Evolutionary conservation across 2,113 vertebrate species (phyloP), one percentile per base, ranked within the genome.

Genomic region (Orcinus orca): DNA sequence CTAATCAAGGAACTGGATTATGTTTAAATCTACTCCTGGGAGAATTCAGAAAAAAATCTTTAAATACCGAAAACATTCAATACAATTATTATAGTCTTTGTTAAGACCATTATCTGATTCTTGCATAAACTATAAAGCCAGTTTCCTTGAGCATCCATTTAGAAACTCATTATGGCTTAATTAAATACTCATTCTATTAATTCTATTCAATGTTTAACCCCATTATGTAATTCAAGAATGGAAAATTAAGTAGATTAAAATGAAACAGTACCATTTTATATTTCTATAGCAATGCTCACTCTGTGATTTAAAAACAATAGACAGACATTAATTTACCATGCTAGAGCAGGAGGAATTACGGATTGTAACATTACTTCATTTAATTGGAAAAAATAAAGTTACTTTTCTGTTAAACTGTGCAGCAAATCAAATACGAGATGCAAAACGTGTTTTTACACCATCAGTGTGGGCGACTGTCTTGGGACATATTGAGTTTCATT

Each of bases 161-260:
- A 98, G 98, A 97, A 97, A 95, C 96, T 96, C 96, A 97, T 96
- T 98, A 97, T 85, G 96, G 90, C 93, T 98, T 98, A 98, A 98
- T 98, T 97, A 98, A 98, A 97, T 71, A 98, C 97, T 95, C 97
- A 97, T 97, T 96, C 92, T 97, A 98, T 98, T 98, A 97, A 97
- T 98, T 97, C 97, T 88, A 97, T 96, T 98, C 97, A 97, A 91
- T 94, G 95, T 96, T 98, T 96, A 98, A 97, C 95, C 94, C 73
- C 80, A 97, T 96, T 97, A 97, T 97, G 73, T 96, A 98, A 98
- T 68, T 94, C 94, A 95, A 96, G 96, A 97, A 97, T 96, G 88
- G 85, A 98, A 97, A 94, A 97, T 97, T 95, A 97, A 97, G 93
- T 97, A 93, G 96, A 97, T 97, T 97, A 96, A 97, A 96, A 97